These are phyloP conservation scores for Agonopterix subpropinquella DNA, from an alignment of 2,888 invertebrate genomes.

Conservation along the genomic window DNA sequence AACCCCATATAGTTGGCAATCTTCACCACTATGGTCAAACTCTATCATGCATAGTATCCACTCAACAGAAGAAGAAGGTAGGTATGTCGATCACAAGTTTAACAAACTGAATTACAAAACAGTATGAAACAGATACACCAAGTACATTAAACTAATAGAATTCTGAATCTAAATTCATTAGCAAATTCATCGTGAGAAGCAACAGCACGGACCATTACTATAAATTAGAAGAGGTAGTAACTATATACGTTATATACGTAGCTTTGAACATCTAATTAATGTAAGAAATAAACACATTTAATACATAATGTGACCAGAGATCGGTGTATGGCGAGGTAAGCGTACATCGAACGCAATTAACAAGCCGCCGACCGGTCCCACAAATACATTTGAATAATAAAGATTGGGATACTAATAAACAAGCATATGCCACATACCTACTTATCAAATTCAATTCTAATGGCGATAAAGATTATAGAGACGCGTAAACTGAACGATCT, in stretches of 20 bases:
- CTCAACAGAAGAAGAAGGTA: no score
- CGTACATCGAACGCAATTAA: conserved; percentile 46
- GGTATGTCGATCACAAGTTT: no score
- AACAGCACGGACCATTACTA: conserved; percentile 4
- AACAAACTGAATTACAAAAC: no score
- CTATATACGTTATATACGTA: conserved; percentile 11
- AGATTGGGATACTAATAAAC: conserved; percentile 60
- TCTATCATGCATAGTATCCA: no score
- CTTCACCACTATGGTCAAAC: no score
- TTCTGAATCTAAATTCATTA: background rate
- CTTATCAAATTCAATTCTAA: conserved; percentile 65
- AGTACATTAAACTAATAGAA: no score
- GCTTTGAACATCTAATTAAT: conserved; percentile 24
- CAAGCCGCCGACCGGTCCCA: conserved; percentile 50
- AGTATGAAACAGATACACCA: no score
- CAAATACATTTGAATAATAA: conserved; percentile 56
- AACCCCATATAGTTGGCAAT: no score
- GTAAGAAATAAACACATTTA: conserved; percentile 22
- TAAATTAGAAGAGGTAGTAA: conserved; percentile 9
- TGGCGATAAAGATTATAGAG: conserved; percentile 32
- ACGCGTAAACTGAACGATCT: background rate
- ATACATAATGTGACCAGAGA: conserved; percentile 10
- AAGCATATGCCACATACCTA: conserved; percentile 68
- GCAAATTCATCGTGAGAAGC: conserved; percentile 7
- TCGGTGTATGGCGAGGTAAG: conserved; percentile 12